Base-by-base conservation (phyloP, 92 coral and sea anemone genomes). In the Palythoa caribaeorum region DNA sequence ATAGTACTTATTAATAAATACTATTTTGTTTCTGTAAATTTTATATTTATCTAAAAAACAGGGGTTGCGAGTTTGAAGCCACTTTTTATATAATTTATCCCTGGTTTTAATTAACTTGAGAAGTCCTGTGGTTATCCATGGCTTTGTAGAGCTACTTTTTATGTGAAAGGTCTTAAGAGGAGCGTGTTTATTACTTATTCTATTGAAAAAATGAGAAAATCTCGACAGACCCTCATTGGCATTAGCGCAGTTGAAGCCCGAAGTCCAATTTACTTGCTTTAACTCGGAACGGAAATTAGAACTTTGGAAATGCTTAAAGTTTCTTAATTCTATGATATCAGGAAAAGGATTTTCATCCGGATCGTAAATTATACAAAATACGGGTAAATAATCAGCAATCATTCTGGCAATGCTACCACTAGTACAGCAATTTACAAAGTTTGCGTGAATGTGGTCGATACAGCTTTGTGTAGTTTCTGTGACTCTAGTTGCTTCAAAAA, bases 321-420 rank as follows among this genome's bases (percentile, higher is more conserved):
- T 78, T 79, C 90, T 87, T 40, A 60, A 77, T 65, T 78, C 90
- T 50, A 88, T 80, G 39, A 51, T 80, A 70, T 88, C 91, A 72
- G 91, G 88, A 76, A 88, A 79, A 35, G 86, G 87, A 70, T 65
- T 80, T 12, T 51, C 50, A 68, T 51, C 87, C 77, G 83, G 71
- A 70, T 83, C 80, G 74, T 80, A 80, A 51, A 88, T 59, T 62
- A 80, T 54, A 65, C 86, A 59, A 52, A 80, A 88, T 54, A 88
- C 86, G 38, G 91, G 86, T 73, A 79, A 65, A 68, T 84, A 89
- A 89, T 84, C 92, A 84, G 59, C 89, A 55, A 83, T 83, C 71
- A 83, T 87, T 55, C 54, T 40, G 52, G 88, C 80, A 87, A 87
- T 87, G 73, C 86, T 87, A 62, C 90, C 86, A 87, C 90, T 87